Evolutionary conservation across 2,797 vertebrate species (phyloP).

Genomic region (Bradypodion ventrale): DNA sequence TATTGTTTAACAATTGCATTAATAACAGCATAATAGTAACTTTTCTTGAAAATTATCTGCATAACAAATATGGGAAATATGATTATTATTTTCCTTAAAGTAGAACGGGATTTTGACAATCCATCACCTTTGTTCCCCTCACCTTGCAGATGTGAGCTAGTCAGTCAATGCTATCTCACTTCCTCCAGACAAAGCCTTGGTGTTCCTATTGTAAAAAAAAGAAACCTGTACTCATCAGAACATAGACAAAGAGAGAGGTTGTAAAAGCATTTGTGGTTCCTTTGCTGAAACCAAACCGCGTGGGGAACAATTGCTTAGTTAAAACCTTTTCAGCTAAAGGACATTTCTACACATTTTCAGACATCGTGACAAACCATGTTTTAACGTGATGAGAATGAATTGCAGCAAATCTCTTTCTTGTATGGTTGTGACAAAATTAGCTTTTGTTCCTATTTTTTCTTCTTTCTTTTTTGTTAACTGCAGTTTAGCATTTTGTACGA

Average conservation of each 20-base stretch:
- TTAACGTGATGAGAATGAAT: not conserved
- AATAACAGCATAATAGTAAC: slow-evolving; percentile 42
- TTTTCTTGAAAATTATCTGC: slow-evolving; percentile 47
- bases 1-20: slow-evolving; percentile 47
- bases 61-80: slow-evolving; percentile 32
- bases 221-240: slow-evolving; percentile 37
- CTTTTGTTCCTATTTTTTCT: not conserved
- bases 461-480: not conserved
- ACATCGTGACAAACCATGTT: not conserved
- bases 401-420: too few relatives aligned
- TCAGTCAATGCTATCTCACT: slow-evolving; percentile 19
- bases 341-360: not conserved
- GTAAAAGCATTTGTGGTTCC: not conserved
- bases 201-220: slow-evolving; percentile 55
- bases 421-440: not conserved
- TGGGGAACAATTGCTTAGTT: slow-evolving; percentile 36
- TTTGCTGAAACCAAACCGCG: slow-evolving; percentile 13
- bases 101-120: not conserved
- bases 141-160: slow-evolving; percentile 11
- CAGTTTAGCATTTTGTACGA: not conserved
- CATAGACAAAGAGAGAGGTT: slow-evolving; percentile 30
- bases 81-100: slow-evolving; percentile 42
- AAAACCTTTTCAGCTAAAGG: slow-evolving; percentile 45
- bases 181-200: slow-evolving; percentile 40
- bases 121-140: not conserved